Base-by-base conservation (phyloP, 2,113 vertebrate genomes). In the Sphaerodactylus townsendi region DNA sequence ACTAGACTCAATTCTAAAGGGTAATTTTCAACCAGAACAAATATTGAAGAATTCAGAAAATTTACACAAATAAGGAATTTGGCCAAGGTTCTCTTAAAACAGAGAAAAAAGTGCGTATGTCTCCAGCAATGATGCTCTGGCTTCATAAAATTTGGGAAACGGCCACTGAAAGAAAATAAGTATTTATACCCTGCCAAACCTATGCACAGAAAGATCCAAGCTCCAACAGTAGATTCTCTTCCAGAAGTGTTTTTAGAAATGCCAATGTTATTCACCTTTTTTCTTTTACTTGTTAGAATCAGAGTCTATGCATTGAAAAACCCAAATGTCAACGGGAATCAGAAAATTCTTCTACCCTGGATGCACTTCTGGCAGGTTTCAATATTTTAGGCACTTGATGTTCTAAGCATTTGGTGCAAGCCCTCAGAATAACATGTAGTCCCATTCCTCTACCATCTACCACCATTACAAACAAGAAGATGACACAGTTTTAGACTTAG, bases 221-320 rank as follows among this genome's bases (percentile, higher is more conserved):
- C 68, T 37, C 39, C 35, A 35, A 69, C 68, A 69, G 35, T 37
- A 19, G 33, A 5, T 37, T 73, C 64, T 81, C 30, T 64, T 50
- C 85, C 68, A 62, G 23, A 62, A 62, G 59, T 87, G 28, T 59
- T 11, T 62, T 28, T 72, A 81, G 86, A 91, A 74, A 79, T 82
- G 86, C 41, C 39, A n/a, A 82, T 72, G 30, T 5, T 44, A 62
- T 86, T 89, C 76, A 48, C 65, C n/a, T n/a, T n/a, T n/a, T 71
- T 65, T 11, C 46, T 82, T 91, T 50, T 30, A 9, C 35, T 0
- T 84, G 79, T 73, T 48, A 72, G 76, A 80, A 89, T 59, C 80
- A 91, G 85, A 89, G 53, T 33, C 50, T 85, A 81, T 33, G 62
- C 84, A 83, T 23, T 77, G 81, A 76, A 13, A n/a, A 79, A 28